Evolutionary conservation across 1,140 invertebrate species (phyloP).

Genomic region (Saccostrea cuccullata): DNA sequence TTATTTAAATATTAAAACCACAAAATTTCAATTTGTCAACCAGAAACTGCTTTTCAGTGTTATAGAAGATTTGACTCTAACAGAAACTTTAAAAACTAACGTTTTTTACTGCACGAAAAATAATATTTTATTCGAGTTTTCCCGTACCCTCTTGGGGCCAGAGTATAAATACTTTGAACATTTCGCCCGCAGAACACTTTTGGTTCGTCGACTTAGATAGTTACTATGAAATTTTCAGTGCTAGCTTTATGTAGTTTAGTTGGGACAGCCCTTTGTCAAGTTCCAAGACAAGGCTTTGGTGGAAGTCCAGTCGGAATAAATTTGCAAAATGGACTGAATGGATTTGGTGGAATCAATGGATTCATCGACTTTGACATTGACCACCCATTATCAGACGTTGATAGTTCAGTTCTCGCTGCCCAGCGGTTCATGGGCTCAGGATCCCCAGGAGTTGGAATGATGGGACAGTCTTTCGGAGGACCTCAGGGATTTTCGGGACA

Average conservation of each 20-base stretch:
- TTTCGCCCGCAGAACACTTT: background rate
- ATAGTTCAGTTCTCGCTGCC: slow-evolving; percentile 14
- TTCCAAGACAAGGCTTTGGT: background rate
- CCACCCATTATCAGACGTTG: slow-evolving; percentile 3
- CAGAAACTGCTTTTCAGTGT: background rate
- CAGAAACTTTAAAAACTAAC: background rate
- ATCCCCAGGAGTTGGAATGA: background rate
- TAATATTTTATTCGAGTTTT: background rate
- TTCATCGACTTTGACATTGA: slow-evolving; percentile 18
- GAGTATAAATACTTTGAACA: background rate
- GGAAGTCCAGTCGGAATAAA: background rate
- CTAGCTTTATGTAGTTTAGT: background rate
- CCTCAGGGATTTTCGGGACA: background rate
- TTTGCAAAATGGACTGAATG: background rate
- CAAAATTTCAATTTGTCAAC: background rate
- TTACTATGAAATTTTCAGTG: background rate
- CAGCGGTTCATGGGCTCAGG: background rate
- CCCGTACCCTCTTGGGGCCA: background rate
- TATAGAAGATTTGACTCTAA: background rate
- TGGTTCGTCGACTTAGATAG: background rate
- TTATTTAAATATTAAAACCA: background rate
- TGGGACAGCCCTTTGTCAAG: slow-evolving; percentile 5
- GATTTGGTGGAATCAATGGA: background rate
- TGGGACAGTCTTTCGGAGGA: background rate
- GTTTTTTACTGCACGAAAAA: background rate